phyloP scores from a whole-genome alignment of 2,113 vertebrate genomes.

The Myotis brandtii region DNA sequence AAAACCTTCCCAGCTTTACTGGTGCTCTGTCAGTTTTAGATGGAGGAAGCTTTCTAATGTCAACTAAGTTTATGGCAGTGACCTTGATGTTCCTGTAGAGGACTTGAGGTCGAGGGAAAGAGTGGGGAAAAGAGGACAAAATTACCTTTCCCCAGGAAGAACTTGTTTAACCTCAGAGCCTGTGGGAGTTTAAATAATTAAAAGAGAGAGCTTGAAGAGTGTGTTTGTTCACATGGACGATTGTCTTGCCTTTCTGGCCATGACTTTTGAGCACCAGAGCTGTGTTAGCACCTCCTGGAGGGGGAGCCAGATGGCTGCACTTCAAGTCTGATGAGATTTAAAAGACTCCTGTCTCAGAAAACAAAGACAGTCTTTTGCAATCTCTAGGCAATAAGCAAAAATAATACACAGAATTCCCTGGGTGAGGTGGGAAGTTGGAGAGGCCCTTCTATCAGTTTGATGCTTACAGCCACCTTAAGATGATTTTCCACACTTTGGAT shows the following conservation, averaged over 20 bases:
- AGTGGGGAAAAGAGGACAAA: not conserved
- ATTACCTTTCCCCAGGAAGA: not conserved
- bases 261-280: not conserved
- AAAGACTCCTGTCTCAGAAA: conserved; percentile 5
- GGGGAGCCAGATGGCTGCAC: not conserved
- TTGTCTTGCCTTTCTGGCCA: not conserved
- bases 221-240: not conserved
- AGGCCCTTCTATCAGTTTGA: not conserved
- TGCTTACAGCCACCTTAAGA: conserved; percentile 1
- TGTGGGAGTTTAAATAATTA: not conserved
- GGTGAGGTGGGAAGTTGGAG: not conserved
- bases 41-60: conserved; percentile 10
- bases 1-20: conserved; percentile 14
- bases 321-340: conserved; percentile 48
- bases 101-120: not conserved
- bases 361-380: not conserved
- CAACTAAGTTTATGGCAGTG: not conserved
- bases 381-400: not conserved
- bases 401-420: not conserved
- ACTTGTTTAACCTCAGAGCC: not conserved
- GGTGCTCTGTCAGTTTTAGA: conserved; percentile 20
- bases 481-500: not conserved
- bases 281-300: not conserved
- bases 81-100: not conserved
- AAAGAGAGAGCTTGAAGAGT: too few species aligned